Evolutionary conservation across 2,888 invertebrate genomes (phyloP), one percentile per base, ranked within the genome.

Genomic region (Psylliodes chrysocephalus): DNA sequence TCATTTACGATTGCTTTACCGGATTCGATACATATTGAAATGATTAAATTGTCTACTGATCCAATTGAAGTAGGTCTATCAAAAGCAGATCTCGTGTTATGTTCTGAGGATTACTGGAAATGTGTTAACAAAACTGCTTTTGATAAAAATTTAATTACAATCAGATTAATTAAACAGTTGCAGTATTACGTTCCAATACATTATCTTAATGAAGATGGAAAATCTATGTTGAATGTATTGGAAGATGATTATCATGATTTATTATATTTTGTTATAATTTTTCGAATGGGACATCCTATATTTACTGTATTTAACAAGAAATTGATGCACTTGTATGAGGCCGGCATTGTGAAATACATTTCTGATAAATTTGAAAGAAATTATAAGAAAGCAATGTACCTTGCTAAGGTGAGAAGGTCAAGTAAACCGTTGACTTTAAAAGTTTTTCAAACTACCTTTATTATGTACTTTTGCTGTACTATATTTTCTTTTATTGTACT

Each of bases 121-220:
- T 64, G 64, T 22, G 5, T 64, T 4, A 55, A 64, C 35, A 54
- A 40, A 17, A 60, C 55, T 1, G 64, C 60, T 19, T 54, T 55
- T 15, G 17, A 40, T 7, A 60, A 30, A 19, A 51, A 64, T 18
- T 35, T 60, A n/a, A 35, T 55, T 8, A 55, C 60, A 3, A 28
- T 38, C 3, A 54, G 53, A 19, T 38, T 60, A n/a, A 3, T 47
- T 2, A 64, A 38, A 18, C 14, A 40, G 30, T 15, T 64, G 3
- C 25, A 64, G 15, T 64, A 60, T 44, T 44, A 17, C 5, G 12
- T 64, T 22, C 64, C 64, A 6, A 28, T 22, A 15, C 22, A 15
- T 18, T 64, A 49, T 22, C 38, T 64, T 2, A 60, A 64, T 44
- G 7, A 15, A 47, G 40, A 54, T 5, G 64, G 64, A 19, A 60